phyloP scores from a whole-genome alignment of 2,113 vertebrate genomes.

The Patagioenas fasciata region DNA sequence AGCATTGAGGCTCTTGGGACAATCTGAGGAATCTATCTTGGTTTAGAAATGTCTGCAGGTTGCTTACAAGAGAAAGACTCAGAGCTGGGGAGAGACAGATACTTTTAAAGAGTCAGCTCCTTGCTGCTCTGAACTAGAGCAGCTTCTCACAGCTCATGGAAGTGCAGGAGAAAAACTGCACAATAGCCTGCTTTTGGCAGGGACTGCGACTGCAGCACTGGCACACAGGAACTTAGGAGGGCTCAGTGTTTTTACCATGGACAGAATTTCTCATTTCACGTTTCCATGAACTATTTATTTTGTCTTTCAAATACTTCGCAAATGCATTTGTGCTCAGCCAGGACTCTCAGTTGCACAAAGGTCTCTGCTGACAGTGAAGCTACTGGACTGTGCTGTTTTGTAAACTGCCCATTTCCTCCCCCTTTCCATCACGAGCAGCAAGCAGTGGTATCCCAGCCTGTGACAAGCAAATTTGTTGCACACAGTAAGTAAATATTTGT shows the following conservation, averaged over 20 bases:
- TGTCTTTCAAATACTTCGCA: background rate
- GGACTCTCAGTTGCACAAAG: background rate
- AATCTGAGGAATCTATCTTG: background rate
- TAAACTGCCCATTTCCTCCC: background rate
- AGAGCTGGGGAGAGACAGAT: background rate
- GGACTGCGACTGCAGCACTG: background rate
- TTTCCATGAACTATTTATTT: background rate
- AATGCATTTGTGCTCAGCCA: background rate
- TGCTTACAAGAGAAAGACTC: background rate
- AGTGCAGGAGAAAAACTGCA: background rate
- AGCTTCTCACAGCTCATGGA: background rate
- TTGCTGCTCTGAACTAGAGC: background rate
- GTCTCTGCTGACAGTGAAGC: background rate
- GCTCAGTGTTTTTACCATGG: background rate
- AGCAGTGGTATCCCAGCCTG: background rate
- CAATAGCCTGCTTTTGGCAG: background rate
- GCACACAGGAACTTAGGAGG: background rate
- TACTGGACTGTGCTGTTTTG: background rate
- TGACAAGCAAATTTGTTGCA: background rate
- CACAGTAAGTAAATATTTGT: background rate
- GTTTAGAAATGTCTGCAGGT: background rate
- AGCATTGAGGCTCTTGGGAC: background rate
- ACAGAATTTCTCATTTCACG: background rate
- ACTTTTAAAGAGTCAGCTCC: background rate
- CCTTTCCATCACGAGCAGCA: background rate